Conservation (phyloP, 1,140 invertebrate species). For the Ostrea denselamellosa region DNA sequence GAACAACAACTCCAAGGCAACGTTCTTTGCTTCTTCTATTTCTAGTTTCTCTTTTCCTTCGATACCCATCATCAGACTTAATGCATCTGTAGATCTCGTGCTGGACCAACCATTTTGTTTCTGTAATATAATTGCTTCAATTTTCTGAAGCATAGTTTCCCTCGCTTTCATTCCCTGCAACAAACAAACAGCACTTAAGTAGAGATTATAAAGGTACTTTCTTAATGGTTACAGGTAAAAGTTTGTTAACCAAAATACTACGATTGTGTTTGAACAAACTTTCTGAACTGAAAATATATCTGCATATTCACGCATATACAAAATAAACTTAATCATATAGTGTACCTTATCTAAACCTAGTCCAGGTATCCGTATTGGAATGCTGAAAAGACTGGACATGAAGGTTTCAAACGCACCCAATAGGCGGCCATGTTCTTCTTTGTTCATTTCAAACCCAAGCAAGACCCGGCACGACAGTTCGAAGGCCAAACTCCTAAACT, state of each 20-base stretch:
- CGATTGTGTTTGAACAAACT: too few relatives aligned
- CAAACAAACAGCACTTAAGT: neutral
- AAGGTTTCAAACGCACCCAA: slow-evolving; percentile 61
- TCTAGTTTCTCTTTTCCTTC: slow-evolving; percentile 58
- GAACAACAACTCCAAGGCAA: slow-evolving; percentile 68
- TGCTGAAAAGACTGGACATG: slow-evolving; percentile 65
- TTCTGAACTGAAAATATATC: too few relatives aligned
- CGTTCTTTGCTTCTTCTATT: slow-evolving; percentile 59
- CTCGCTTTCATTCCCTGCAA: slow-evolving; percentile 68
- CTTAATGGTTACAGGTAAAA: neutral
- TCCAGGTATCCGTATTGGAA: slow-evolving; percentile 69
- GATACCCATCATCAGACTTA: slow-evolving; percentile 61
- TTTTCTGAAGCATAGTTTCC: slow-evolving; percentile 60
- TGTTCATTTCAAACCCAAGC: slow-evolving; percentile 63
- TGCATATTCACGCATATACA: neutral
- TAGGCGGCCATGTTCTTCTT: slow-evolving; percentile 52
- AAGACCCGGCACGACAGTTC: slow-evolving; percentile 61
- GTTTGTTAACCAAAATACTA: neutral
- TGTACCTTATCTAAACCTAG: slow-evolving; percentile 66
- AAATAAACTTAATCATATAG: neutral
- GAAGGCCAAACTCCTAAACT: slow-evolving; percentile 68
- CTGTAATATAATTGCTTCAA: slow-evolving; percentile 60
- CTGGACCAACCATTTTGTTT: slow-evolving; percentile 41
- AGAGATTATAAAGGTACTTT: neutral
- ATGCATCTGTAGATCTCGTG: slow-evolving; percentile 55